A percentile compares a stretch with the other conserved stretches of the same genome.
Evolutionary conservation across 1,140 invertebrate genomes (phyloP).

Genomic region (Bombus confusus): DNA sequence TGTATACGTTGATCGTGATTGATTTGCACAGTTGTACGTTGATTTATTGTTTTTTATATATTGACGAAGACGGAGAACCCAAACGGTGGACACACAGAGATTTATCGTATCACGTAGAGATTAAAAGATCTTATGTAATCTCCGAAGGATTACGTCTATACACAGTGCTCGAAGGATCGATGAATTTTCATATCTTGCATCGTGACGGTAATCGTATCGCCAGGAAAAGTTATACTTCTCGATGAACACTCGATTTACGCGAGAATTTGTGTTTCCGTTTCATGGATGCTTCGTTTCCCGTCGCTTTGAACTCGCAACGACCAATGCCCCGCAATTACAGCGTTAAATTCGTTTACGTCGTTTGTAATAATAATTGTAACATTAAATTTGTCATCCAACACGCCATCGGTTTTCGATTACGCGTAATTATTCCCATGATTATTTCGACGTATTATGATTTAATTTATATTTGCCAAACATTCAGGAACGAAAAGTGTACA

Average conservation of each 20-base stretch:
- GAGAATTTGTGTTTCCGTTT: not conserved
- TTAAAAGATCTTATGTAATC: not conserved
- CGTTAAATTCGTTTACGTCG: conserved; percentile 13
- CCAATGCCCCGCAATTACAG: not conserved
- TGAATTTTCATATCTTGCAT: not conserved
- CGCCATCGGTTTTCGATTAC: conserved; percentile 15
- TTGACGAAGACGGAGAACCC: not conserved
- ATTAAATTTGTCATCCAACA: not conserved
- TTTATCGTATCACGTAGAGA: not conserved
- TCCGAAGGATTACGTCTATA: too few relatives aligned
- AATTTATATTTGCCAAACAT: conserved; percentile 5
- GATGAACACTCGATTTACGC: not conserved
- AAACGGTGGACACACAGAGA: not conserved
- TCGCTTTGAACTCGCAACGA: not conserved
- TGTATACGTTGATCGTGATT: not conserved
- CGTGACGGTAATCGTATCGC: not conserved
- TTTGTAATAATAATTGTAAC: not conserved
- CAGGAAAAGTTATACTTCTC: not conserved
- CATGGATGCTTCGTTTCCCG: not conserved
- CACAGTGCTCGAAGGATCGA: not conserved
- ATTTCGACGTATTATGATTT: not conserved
- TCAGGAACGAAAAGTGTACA: not conserved
- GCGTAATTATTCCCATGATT: not conserved
- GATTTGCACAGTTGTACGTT: not conserved
- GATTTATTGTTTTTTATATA: not conserved